Evolutionary conservation across 2,888 invertebrate species (phyloP).

Genomic region (Dione vanillae): DNA sequence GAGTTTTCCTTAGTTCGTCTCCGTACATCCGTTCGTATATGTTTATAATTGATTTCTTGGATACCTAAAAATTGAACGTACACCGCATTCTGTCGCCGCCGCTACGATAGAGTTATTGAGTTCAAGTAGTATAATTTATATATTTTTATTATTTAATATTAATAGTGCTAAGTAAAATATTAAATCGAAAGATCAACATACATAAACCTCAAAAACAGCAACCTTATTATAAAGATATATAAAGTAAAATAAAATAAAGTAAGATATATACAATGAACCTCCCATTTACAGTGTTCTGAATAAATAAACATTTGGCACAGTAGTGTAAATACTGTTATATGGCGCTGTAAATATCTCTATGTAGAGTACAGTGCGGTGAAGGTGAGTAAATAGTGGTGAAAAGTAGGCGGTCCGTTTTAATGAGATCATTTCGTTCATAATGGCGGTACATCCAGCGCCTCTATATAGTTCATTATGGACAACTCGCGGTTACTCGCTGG

Average conservation of each 20-base stretch:
- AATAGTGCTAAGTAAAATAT: too few relatives aligned
- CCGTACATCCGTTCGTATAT: too few relatives aligned
- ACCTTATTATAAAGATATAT: neutral
- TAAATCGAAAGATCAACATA: too few relatives aligned
- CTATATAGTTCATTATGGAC: conserved; percentile 34
- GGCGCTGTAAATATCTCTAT: neutral
- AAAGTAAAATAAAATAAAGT: neutral
- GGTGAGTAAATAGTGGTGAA: conserved; percentile 36
- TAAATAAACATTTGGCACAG: conserved; percentile 29
- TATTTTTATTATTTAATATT: too few relatives aligned
- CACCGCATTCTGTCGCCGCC: too few relatives aligned
- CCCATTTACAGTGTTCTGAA: conserved; percentile 11
- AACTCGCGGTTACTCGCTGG: conserved; percentile 18
- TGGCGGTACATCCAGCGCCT: conserved; percentile 31
- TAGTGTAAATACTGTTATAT: conserved; percentile 8
- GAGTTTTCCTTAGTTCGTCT: too few relatives aligned
- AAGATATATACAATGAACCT: neutral
- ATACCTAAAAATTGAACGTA: too few relatives aligned
- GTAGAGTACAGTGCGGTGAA: neutral
- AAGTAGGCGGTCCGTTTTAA: conserved; percentile 45
- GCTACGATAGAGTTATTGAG: too few relatives aligned
- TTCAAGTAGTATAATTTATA: too few relatives aligned
- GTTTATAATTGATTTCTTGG: too few relatives aligned
- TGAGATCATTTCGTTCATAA: conserved; percentile 44
- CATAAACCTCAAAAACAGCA: neutral